A percentile compares a stretch with the other conserved stretches of the same genome.
phyloP scores from a whole-genome alignment of 2,797 vertebrate genomes.

The Myotis daubentonii region DNA sequence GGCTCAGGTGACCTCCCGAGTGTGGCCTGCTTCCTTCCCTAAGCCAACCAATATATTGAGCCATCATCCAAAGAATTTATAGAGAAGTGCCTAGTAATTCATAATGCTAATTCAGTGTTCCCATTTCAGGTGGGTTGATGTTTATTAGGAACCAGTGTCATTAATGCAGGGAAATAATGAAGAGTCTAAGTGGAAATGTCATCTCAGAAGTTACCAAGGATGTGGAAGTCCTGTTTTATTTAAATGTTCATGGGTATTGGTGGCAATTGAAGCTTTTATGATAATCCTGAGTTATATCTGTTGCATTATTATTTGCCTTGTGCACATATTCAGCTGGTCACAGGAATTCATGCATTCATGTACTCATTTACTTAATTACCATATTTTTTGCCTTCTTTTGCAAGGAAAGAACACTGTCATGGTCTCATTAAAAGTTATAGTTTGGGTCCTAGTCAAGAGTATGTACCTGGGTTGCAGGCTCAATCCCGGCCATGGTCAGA shows the following conservation, averaged over 20 bases:
- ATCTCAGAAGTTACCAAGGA: background rate
- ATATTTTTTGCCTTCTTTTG: background rate
- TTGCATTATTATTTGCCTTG: background rate
- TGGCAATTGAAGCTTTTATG: background rate
- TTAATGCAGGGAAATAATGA: constrained; percentile 19
- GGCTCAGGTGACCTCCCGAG: background rate
- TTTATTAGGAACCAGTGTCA: background rate
- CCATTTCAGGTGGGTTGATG: background rate
- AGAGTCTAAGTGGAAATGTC: background rate
- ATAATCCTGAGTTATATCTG: background rate
- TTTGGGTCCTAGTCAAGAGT: background rate
- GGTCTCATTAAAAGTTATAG: constrained; percentile 6
- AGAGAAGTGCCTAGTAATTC: constrained; percentile 16
- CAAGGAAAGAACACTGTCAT: background rate
- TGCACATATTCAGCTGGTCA: background rate
- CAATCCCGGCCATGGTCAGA: no score
- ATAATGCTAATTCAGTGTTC: background rate
- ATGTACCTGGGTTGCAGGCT: no score
- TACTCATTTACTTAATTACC: background rate
- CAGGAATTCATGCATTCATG: background rate
- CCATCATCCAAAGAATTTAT: background rate
- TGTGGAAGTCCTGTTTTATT: background rate
- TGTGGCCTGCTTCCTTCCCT: background rate
- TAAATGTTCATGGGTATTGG: background rate
- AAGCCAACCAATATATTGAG: background rate